Evolutionary conservation across 2,888 invertebrate species (phyloP).

Genomic region (Cephalotes varians): DNA sequence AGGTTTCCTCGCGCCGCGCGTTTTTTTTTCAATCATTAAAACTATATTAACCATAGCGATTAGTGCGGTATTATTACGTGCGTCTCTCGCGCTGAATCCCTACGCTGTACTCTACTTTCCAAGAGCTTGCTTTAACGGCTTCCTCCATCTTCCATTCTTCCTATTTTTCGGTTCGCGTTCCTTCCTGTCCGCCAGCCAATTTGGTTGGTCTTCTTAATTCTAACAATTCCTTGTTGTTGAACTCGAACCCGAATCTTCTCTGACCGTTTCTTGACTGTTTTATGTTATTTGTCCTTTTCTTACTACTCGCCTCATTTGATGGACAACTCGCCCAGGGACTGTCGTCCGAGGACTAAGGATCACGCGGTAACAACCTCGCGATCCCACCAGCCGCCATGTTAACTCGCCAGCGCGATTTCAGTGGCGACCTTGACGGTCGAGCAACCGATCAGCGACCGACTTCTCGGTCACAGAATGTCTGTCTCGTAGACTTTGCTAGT

Average conservation of each 20-base stretch:
- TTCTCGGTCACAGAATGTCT: slow-evolving; percentile 94
- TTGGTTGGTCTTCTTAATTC: slow-evolving; percentile 32
- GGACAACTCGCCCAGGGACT: not conserved
- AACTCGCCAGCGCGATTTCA: slow-evolving; percentile 74
- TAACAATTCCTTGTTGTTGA: slow-evolving; percentile 27
- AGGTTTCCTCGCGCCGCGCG: slow-evolving; percentile 41
- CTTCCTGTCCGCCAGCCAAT: not conserved
- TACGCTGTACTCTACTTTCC: slow-evolving; percentile 64
- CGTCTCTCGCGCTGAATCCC: slow-evolving; percentile 62
- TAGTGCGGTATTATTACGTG: slow-evolving; percentile 67
- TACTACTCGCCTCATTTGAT: not conserved
- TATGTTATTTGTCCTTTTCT: not conserved
- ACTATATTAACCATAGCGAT: slow-evolving; percentile 69
- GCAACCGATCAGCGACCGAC: slow-evolving; percentile 64
- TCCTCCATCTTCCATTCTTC: not conserved
- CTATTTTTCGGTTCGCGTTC: not conserved
- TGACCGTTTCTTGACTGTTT: not conserved
- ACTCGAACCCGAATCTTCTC: not conserved
- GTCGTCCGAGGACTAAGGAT: not conserved
- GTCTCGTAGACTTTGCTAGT: slow-evolving; percentile 96
- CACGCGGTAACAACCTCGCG: slow-evolving; percentile 1
- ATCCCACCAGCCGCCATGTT: slow-evolving; percentile 58
- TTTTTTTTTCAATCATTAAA: slow-evolving; percentile 65
- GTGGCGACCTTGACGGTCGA: slow-evolving; percentile 56
- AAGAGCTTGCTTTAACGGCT: too few relatives aligned